These are phyloP conservation scores for Melanargia galathea DNA, from an alignment of 2,888 invertebrate species.

Conservation along the genomic window DNA sequence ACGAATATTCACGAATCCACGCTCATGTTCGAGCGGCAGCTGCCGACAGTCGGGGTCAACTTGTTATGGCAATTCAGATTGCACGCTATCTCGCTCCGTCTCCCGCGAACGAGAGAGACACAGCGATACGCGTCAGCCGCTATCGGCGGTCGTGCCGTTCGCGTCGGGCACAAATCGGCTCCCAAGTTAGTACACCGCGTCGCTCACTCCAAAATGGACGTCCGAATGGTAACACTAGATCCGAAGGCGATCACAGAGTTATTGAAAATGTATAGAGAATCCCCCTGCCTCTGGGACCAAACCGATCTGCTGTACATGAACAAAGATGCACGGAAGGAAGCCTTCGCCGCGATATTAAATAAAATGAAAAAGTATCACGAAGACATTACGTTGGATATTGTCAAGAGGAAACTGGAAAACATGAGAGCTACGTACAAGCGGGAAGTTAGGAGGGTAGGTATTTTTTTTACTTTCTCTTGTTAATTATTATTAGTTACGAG, in stretches of 20 bases:
- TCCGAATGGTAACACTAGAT: slow-evolving; percentile 30
- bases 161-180: slow-evolving; percentile 16
- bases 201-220: slow-evolving; percentile 5
- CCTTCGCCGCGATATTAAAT: slow-evolving; percentile 41
- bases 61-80: slow-evolving; percentile 15
- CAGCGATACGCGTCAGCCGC: slow-evolving; percentile 6
- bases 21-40: slow-evolving; percentile 6
- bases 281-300: slow-evolving; percentile 45
- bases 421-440: slow-evolving; percentile 43
- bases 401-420: slow-evolving; percentile 45
- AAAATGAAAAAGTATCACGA: slow-evolving; percentile 41
- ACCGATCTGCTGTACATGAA: slow-evolving; percentile 39
- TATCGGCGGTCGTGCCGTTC: slow-evolving; percentile 12
- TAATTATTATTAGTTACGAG: neutral
- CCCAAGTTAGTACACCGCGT: slow-evolving; percentile 18
- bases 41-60: slow-evolving; percentile 18
- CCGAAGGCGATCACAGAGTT: slow-evolving; percentile 38
- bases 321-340: slow-evolving; percentile 37
- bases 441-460: slow-evolving; percentile 41
- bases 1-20: slow-evolving; percentile 6
- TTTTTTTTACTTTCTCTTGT: neutral
- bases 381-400: slow-evolving; percentile 33
- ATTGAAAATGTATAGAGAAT: slow-evolving; percentile 40
- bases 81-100: slow-evolving; percentile 9
- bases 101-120: neutral